Percentiles rank a stretch among this genome's conserved stretches.
These are phyloP conservation scores for Psittacara wagleri DNA, from an alignment of 2,113 vertebrate species.

Conservation along the genomic window DNA sequence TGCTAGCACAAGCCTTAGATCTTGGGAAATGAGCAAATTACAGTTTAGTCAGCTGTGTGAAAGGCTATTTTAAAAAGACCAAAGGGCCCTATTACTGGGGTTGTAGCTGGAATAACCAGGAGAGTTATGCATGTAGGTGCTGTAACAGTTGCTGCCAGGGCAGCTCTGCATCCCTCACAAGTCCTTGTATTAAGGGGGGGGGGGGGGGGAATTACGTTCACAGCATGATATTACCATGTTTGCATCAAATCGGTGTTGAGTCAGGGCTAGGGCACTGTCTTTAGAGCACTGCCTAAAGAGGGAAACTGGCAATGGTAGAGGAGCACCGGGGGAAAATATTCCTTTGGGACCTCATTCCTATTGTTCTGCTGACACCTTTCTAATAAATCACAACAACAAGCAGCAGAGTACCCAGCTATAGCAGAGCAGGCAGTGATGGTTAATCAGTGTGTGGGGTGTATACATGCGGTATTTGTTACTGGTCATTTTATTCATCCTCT, in stretches of 20 bases:
- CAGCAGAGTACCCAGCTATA: neutral
- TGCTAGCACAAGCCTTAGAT: neutral
- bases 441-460: neutral
- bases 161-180: neutral
- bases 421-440: neutral
- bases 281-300: neutral
- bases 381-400: neutral
- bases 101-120: neutral
- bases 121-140: neutral
- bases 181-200: neutral
- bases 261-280: neutral
- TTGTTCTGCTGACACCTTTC: neutral
- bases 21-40: neutral
- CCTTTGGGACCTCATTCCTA: neutral
- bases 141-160: neutral
- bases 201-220: neutral
- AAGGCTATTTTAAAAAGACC: neutral
- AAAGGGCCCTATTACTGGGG: neutral
- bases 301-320: neutral
- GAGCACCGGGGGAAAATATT: neutral
- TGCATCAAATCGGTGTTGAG: neutral
- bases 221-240: neutral
- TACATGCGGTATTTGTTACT: neutral
- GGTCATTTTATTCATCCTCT: neutral
- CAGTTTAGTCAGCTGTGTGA: neutral